phyloP scores from a whole-genome alignment of 2,888 invertebrate genomes.

The Chorisops tibialis region DNA sequence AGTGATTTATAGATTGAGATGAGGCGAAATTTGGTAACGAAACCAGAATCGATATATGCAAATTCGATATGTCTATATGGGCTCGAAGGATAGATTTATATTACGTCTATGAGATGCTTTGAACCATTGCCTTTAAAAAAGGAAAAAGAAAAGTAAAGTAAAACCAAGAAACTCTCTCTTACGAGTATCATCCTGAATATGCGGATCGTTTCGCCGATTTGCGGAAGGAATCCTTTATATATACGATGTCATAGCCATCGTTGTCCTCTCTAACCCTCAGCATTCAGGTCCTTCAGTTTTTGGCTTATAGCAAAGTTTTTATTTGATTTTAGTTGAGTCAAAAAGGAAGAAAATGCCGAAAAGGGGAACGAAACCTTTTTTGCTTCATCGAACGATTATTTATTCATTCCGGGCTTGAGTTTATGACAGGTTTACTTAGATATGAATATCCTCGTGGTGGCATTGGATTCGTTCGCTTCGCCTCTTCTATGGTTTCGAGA shows the following conservation, averaged over 20 bases:
- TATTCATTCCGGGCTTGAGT: background rate
- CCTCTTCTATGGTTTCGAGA: background rate
- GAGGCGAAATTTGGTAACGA: no score
- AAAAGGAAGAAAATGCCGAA: background rate
- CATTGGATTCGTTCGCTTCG: background rate
- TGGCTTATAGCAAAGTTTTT: slow-evolving; percentile 1
- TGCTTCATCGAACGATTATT: background rate
- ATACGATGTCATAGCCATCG: no score
- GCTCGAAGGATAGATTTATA: slow-evolving; percentile 21
- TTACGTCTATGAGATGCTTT: slow-evolving; percentile 17
- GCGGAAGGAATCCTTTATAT: no score
- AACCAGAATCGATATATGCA: slow-evolving; percentile 22
- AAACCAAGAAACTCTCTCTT: background rate
- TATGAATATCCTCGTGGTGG: background rate
- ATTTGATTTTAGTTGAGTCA: background rate
- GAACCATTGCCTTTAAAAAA: slow-evolving; percentile 21
- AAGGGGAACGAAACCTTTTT: background rate
- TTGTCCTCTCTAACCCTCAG: no score
- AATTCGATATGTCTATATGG: slow-evolving; percentile 16
- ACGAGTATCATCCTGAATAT: background rate
- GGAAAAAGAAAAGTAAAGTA: background rate
- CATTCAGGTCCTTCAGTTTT: background rate
- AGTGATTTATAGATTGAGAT: background rate
- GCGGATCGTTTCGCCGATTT: no score
- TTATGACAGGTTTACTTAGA: background rate